Evolutionary conservation across 2,797 vertebrate species (phyloP).

Genomic region (Scarus forsteni): DNA sequence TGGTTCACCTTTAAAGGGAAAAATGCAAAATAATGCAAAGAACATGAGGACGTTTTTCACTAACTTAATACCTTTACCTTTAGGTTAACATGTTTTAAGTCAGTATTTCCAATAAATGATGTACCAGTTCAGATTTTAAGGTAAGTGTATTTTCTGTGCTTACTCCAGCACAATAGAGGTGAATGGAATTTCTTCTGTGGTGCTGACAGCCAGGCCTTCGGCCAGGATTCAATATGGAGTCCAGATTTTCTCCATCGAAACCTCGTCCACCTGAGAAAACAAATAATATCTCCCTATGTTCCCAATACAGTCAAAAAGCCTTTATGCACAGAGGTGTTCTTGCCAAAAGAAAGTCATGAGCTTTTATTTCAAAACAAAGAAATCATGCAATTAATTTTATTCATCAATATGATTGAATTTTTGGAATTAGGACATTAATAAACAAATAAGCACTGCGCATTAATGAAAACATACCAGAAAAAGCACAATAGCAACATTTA

Average conservation of each 20-base stretch:
- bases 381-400: too few species aligned
- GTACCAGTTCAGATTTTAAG: too few species aligned
- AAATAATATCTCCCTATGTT: neutral
- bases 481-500: too few species aligned
- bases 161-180: neutral
- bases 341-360: neutral
- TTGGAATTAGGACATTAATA: too few species aligned
- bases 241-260: slow-evolving; percentile 7
- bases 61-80: too few species aligned
- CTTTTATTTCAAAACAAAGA: neutral
- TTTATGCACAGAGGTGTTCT: neutral
- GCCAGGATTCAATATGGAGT: neutral
- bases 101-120: neutral
- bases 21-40: neutral
- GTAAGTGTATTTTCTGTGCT: neutral
- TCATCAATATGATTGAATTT: too few species aligned
- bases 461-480: too few species aligned
- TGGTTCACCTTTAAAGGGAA: neutral
- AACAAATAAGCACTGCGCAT: too few species aligned
- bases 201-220: neutral
- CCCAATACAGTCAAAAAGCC: neutral
- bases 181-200: neutral
- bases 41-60: neutral
- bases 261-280: slow-evolving; percentile 2
- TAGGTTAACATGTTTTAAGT: too few species aligned